Percentiles rank a stretch among this genome's conserved stretches.
Conservation (phyloP, 2,888 invertebrate genomes). For the Sipunculus nudus region DNA sequence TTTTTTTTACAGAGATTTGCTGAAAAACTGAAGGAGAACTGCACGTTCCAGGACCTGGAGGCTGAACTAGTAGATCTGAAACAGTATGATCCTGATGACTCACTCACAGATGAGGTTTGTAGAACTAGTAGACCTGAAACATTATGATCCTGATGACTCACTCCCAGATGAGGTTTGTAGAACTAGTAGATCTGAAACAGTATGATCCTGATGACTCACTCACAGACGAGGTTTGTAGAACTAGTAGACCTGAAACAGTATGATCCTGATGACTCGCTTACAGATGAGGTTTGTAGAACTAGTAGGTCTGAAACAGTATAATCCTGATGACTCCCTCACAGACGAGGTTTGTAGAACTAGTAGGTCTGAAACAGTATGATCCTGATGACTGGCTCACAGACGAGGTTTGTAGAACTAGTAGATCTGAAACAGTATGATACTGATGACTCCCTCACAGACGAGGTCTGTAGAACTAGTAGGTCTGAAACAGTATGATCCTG, state of each 20-base stretch:
- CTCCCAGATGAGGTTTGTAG: slow-evolving; percentile 55
- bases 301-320: slow-evolving; percentile 59
- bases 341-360: neutral
- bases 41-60: slow-evolving; percentile 14
- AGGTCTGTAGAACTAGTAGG: slow-evolving; percentile 44
- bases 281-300: neutral
- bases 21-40: slow-evolving; percentile 30
- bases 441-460: slow-evolving; percentile 59
- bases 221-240: neutral
- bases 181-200: neutral
- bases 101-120: slow-evolving; percentile 59
- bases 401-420: neutral
- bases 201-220: neutral
- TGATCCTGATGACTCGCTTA: neutral
- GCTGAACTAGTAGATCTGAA: slow-evolving; percentile 47
- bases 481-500: neutral
- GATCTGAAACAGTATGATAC: slow-evolving; percentile 62
- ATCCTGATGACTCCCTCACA: slow-evolving; percentile 63
- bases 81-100: slow-evolving; percentile 66
- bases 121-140: too few relatives aligned
- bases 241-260: neutral
- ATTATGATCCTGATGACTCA: slow-evolving; percentile 66
- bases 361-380: neutral
- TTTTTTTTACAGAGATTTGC: slow-evolving; percentile 46
- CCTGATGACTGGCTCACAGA: neutral